These are phyloP conservation scores for Chelonoidis abingdonii DNA, from an alignment of 2,113 vertebrate species.

Conservation along the genomic window DNA sequence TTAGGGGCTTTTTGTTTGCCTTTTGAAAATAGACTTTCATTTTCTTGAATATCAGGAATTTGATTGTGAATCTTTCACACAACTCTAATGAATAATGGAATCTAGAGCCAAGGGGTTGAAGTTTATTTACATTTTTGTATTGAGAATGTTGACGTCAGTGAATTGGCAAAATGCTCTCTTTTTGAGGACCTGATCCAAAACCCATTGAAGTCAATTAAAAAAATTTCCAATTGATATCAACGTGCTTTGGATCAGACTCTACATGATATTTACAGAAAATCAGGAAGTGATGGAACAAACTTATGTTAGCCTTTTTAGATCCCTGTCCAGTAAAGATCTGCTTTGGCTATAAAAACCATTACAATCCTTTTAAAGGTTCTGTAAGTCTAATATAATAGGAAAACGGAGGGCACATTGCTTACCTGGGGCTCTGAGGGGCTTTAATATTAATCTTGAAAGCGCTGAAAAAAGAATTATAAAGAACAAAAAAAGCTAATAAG, in stretches of 20 bases:
- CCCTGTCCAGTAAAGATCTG: neutral
- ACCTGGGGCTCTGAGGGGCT: neutral
- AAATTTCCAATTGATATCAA: neutral
- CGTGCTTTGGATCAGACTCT: neutral
- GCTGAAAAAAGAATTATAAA: neutral
- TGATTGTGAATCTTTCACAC: neutral
- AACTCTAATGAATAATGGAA: neutral
- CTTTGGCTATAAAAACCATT: neutral
- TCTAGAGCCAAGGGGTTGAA: neutral
- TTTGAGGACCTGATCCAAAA: neutral
- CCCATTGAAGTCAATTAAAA: neutral
- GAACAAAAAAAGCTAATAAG: conserved; percentile 29
- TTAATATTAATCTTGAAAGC: neutral
- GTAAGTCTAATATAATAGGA: neutral
- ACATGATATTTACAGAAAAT: neutral
- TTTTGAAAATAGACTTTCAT: neutral
- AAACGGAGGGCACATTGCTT: neutral
- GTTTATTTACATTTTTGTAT: neutral
- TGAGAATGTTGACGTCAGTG: neutral
- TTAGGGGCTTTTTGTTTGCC: neutral
- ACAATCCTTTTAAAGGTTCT: neutral
- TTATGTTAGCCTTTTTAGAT: neutral
- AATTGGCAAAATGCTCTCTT: neutral
- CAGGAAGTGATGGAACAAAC: neutral
- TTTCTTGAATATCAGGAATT: neutral